Evolutionary conservation across 1,140 invertebrate species (phyloP), one percentile per base, ranked within the genome.

Genomic region (Orius insidiosus): DNA sequence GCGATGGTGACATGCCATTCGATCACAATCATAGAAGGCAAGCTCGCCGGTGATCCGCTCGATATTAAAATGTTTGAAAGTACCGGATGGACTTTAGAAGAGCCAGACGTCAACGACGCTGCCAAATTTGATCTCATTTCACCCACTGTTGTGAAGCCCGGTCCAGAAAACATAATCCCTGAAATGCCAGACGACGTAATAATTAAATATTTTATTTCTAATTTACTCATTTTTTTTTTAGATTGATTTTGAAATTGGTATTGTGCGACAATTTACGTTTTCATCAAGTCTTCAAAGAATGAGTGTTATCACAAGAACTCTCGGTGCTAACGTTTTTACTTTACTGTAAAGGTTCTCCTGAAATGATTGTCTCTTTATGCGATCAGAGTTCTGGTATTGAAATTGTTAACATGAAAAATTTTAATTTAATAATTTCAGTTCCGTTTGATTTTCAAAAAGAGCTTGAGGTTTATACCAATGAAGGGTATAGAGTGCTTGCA

Each of bases 311-410:
- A 83, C 82, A 4, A 69, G 83, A 50, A 74, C 73, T 2, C 65
- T 90, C 1, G 78, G 70, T 19, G 76, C 73, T n/a, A 68, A 72
- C 31, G 71, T 82, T 57, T 88, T 88, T 70, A 74, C 81, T 88
- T 5, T 93, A 81, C 58, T 79, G 80, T 40, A 94, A 95, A 64
- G 89, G 89, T 6, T 85, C 88, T 16, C 89, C 89, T 0, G 89
- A 95, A 65, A 89, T 86, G 69, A 80, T 93, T 35, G 58, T 65
- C 2, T 70, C 70, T 37, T 62, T 83, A 2, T 80, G 75, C 43
- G 63, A 60, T 48, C 66, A 70, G 32, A 68, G 75, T 48, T 71
- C 78, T 50, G 65, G 76, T 78, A 59, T n/a, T 53, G n/a, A n/a
- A n/a, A n/a, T n/a, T n/a, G n/a, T n/a, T n/a, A n/a, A n/a, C n/a